Base-by-base conservation (phyloP, 2,797 vertebrate species). In the Pseudomugil tenellus region DNA sequence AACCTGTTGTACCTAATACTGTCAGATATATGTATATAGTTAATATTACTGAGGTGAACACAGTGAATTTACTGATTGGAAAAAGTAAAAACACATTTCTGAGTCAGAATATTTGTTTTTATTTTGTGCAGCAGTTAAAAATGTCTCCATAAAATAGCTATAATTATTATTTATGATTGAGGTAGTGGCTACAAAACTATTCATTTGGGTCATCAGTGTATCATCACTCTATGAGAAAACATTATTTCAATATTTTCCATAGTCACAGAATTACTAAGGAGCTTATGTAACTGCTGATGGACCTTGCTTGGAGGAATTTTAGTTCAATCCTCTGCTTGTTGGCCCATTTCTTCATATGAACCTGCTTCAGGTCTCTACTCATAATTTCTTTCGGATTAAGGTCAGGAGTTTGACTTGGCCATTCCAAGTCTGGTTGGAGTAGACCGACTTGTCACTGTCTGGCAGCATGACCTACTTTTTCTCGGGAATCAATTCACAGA, bases 331-430 rank as follows among this genome's bases (percentile, higher is more conserved):
- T 25, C 49, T 52, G 49, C 25, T 3, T 52, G 46, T 28, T 16
- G 14, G 49, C 25, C 21, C 4, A 16, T 52, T 28, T 52, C 25
- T 11, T 52, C 26, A 52, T 14, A 28, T 52, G 25, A 52, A 52
- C 25, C 25, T 52, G 13, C 49, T 25, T 28, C 49, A 52, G 25
- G 49, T 52, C 49, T 52, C 26, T 26, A 12, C 49, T 16, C 21
- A 25, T 49, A 26, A 51, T 51, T 51, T 51, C 49, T 51, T 23
- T 6, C 49, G 14, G 49, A 52, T 52, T 52, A 52, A 28, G 49
- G 49, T 52, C 49, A 52, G 49, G 25, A 52, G 13, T 23, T 49
- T 25, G 21, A 49, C 46, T 52, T 28, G 49, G 49, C 49, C 25
- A 52, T 28, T 52, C 49, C 49, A 52, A 52, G 49, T 52, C 25